Percentiles rank a stretch among this genome's conserved stretches.
Conservation (phyloP, 2,888 invertebrate species). For the Leuctra nigra region DNA sequence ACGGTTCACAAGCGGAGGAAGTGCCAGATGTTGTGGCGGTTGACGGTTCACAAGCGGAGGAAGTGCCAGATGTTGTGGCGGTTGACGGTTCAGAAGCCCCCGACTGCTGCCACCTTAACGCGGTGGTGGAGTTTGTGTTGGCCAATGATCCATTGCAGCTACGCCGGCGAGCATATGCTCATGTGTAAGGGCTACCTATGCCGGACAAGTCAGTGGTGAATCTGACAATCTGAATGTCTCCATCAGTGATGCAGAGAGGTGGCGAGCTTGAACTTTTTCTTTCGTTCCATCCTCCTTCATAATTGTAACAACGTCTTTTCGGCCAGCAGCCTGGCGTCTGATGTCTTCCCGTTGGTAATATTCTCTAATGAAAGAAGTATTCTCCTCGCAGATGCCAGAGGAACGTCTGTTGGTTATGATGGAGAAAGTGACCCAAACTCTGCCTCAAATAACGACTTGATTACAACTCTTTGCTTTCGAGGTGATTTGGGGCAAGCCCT, state of each 20-base stretch:
- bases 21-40: too few relatives aligned
- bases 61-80: too few relatives aligned
- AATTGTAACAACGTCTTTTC: conserved; percentile 15
- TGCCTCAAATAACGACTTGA: background rate
- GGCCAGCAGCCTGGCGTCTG: conserved; percentile 19
- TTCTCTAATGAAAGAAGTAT: background rate
- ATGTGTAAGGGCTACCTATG: too few relatives aligned
- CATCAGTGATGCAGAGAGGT: conserved; percentile 6
- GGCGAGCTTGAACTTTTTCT: conserved; percentile 14
- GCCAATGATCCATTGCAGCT: too few relatives aligned
- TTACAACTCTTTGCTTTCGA: background rate
- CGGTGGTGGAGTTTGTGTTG: too few relatives aligned
- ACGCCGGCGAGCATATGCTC: too few relatives aligned
- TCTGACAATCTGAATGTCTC: too few relatives aligned
- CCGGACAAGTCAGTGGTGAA: too few relatives aligned
- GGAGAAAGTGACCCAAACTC: background rate
- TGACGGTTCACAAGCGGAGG: too few relatives aligned
- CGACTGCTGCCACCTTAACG: too few relatives aligned
- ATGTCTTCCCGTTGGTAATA: conserved; percentile 13
- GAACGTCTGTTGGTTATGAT: background rate
- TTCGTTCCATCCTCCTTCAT: conserved; percentile 9
- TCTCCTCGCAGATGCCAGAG: background rate
- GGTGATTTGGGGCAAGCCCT: background rate
- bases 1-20: too few relatives aligned
- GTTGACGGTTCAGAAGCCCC: too few relatives aligned